Conservation (phyloP, 2,113 vertebrate genomes). For the Recurvirostra avosetta region DNA sequence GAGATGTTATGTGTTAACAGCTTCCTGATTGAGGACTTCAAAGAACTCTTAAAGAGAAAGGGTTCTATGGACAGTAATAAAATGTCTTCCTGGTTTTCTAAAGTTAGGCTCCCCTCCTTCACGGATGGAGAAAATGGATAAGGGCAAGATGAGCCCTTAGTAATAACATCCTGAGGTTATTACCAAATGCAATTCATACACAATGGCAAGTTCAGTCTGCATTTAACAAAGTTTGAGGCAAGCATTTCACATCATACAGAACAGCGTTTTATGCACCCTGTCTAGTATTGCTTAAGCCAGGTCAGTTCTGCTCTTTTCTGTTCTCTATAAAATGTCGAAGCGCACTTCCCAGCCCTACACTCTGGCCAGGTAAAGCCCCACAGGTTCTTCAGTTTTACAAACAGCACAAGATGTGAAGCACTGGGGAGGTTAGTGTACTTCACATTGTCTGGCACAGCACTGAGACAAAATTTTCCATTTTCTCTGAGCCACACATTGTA, state of each 20-base stretch:
- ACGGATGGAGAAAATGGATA: neutral
- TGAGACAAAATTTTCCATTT: neutral
- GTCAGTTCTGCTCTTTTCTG: neutral
- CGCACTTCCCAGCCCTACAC: neutral
- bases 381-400: neutral
- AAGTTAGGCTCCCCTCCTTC: neutral
- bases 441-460: rapidly evolving
- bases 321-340: neutral
- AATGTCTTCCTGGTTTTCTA: neutral
- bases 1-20: neutral
- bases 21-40: neutral
- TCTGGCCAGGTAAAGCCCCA: neutral
- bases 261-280: neutral
- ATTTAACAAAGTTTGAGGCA: neutral
- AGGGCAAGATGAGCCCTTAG: neutral
- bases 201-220: neutral
- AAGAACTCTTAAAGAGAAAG: neutral
- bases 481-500: neutral
- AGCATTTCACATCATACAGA: neutral
- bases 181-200: neutral
- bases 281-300: neutral
- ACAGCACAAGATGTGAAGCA: neutral
- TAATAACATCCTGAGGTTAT: neutral
- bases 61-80: neutral
- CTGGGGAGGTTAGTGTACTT: neutral